Conservation (phyloP, 2,888 invertebrate genomes). For the Yponomeuta evonymella region DNA sequence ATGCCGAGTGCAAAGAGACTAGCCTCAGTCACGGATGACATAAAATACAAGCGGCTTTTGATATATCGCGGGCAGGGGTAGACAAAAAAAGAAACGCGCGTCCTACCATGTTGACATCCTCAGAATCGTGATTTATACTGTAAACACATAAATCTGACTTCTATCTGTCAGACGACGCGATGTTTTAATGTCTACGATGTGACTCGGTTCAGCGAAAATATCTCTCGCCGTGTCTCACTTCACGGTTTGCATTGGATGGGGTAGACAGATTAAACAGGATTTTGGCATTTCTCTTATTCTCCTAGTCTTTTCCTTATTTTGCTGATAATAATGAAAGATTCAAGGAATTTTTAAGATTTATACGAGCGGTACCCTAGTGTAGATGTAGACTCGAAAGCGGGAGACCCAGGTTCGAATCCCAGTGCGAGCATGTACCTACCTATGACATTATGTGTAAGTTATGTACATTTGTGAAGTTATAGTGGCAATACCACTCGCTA, state of each 20-base stretch:
- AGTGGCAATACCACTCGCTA: too few species aligned
- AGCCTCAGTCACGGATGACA: constrained; percentile 44
- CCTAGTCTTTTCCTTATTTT: neutral
- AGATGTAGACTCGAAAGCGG: too few species aligned
- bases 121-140: constrained; percentile 67
- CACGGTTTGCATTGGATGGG: neutral
- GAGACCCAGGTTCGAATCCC: too few species aligned
- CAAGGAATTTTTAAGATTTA: too few species aligned
- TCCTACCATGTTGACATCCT: constrained; percentile 43
- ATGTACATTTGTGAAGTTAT: too few species aligned
- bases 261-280: neutral
- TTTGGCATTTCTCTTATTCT: neutral
- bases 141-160: constrained; percentile 77
- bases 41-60: constrained; percentile 48
- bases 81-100: constrained; percentile 57
- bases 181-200: constrained; percentile 12
- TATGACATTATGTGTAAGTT: too few species aligned
- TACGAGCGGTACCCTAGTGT: too few species aligned
- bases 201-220: constrained; percentile 11
- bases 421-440: too few species aligned
- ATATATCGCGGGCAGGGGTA: constrained; percentile 51
- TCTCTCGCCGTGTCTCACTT: neutral
- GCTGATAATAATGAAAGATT: too few species aligned
- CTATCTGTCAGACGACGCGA: constrained; percentile 53
- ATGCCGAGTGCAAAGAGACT: constrained; percentile 25